A percentile compares a stretch with the other conserved stretches of the same genome.
These are phyloP conservation scores for Nipponia nippon DNA, from an alignment of 2,113 vertebrate species.

Conservation along the genomic window DNA sequence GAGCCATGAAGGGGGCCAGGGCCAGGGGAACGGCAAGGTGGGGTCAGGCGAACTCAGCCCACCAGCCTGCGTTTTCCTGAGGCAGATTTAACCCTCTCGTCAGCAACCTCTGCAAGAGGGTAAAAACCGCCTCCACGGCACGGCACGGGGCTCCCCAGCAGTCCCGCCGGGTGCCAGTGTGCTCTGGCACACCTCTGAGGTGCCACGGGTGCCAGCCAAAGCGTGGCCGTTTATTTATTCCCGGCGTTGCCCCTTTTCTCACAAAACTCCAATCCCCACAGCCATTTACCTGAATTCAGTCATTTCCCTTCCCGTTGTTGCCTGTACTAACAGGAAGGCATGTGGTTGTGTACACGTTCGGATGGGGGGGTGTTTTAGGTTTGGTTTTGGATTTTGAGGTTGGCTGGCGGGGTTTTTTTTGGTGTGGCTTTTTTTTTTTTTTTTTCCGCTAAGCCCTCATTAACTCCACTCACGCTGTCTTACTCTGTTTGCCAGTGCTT, in stretches of 20 bases:
- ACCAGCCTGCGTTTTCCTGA: background rate
- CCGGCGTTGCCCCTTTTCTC: no score
- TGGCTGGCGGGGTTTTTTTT: background rate
- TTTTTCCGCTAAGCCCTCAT: slow-evolving; percentile 84
- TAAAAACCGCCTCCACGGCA: no score
- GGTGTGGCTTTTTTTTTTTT: background rate
- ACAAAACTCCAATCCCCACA: background rate
- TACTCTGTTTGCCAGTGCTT: slow-evolving; percentile 81
- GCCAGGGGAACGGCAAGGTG: background rate
- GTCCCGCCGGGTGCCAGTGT: background rate
- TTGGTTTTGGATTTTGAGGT: background rate
- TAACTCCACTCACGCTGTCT: slow-evolving; percentile 93
- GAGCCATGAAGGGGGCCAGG: background rate
- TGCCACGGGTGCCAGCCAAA: background rate
- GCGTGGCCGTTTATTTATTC: background rate
- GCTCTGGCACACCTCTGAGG: background rate
- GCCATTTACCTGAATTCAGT: no score
- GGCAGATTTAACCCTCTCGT: background rate
- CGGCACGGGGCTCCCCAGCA: no score
- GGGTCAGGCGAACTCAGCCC: no score
- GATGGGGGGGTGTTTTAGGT: no score
- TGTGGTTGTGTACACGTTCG: background rate
- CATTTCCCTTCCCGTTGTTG: background rate
- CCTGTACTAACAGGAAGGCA: background rate
- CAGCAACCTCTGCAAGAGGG: background rate